Conservation (phyloP, 2,888 invertebrate genomes). For the Patella caerulea region DNA sequence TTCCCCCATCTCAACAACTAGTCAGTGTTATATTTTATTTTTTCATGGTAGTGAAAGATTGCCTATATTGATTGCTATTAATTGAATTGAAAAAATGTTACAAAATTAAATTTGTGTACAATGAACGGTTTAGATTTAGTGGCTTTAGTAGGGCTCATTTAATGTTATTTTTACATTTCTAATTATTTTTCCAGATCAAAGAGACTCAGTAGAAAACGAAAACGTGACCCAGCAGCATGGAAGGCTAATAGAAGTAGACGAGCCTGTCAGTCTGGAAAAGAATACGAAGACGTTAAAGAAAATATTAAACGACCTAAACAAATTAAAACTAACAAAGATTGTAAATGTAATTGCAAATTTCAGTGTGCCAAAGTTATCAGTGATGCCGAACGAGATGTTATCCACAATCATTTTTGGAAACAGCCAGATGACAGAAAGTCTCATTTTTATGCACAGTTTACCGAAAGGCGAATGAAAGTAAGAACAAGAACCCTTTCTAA, state of each 20-base stretch:
- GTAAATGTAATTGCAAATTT: background rate
- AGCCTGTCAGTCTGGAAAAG: background rate
- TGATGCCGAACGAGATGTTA: background rate
- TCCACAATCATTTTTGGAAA: background rate
- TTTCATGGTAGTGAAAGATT: no score
- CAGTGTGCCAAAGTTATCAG: background rate
- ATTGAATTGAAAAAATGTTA: no score
- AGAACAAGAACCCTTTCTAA: no score
- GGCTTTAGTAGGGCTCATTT: no score
- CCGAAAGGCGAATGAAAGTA: no score
- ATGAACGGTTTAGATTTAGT: no score
- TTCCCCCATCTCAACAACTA: no score
- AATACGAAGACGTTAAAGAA: background rate
- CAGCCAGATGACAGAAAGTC: background rate
- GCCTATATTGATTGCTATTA: no score
- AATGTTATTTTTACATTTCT: background rate
- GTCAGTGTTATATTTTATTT: no score
- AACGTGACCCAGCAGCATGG: background rate
- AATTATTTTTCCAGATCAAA: background rate
- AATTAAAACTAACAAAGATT: background rate
- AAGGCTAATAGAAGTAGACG: conserved; percentile 5
- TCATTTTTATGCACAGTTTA: background rate
- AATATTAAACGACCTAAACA: background rate
- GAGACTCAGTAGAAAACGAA: background rate
- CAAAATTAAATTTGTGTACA: no score